phyloP scores from a whole-genome alignment of 2,888 invertebrate species.

The Lasiommata megera region DNA sequence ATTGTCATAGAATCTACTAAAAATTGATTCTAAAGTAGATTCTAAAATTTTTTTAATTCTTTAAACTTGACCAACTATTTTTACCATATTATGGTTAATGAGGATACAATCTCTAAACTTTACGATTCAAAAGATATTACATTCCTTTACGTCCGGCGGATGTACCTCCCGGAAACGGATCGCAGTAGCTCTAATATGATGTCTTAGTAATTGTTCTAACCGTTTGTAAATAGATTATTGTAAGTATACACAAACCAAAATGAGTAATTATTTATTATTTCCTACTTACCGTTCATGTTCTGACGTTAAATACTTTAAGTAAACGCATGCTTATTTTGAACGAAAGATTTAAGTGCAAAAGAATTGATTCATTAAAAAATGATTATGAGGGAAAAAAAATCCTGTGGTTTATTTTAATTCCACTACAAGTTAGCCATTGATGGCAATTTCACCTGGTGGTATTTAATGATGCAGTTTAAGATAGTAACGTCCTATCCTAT shows the following conservation, averaged over 20 bases:
- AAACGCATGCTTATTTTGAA: neutral
- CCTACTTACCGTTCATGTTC: neutral
- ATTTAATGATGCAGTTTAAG: no score
- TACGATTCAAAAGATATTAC: neutral
- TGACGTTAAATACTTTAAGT: no score
- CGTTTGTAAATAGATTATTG: conserved; percentile 1
- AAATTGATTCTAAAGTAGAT: no score
- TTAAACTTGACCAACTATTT: no score
- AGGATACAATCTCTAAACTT: neutral
- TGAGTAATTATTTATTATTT: neutral
- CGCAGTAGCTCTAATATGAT: conserved; percentile 2
- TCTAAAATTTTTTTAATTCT: no score
- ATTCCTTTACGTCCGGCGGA: conserved; percentile 10
- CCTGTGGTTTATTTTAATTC: no score
- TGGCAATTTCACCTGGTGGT: no score
- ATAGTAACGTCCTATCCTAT: no score
- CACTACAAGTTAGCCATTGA: no score
- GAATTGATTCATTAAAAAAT: no score
- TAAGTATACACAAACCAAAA: neutral
- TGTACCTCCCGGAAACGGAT: neutral
- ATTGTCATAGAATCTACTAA: no score
- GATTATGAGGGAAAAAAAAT: no score
- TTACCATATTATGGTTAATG: neutral
- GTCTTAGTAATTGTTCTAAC: conserved; percentile 8
- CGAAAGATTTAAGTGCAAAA: neutral